Percentiles rank a stretch among this genome's conserved stretches.
phyloP scores from a whole-genome alignment of 2,113 vertebrate species.

The Antigone vipio region DNA sequence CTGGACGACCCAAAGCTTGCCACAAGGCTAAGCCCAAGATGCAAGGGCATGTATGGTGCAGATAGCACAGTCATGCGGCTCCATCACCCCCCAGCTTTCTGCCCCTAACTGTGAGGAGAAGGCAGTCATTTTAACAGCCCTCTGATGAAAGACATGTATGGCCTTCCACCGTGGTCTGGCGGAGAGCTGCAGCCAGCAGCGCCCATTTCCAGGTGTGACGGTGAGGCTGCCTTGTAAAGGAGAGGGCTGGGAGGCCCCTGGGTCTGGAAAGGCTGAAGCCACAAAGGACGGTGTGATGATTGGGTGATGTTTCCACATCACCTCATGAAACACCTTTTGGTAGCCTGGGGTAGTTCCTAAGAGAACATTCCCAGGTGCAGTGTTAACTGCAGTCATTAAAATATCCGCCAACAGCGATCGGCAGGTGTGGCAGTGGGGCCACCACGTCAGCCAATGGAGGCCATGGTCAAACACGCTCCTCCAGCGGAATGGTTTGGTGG shows the following conservation, averaged over 20 bases:
- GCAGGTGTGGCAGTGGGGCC: neutral
- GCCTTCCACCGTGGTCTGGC: fast-evolving
- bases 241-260: neutral
- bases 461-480: fast-evolving
- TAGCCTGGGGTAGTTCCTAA: conserved; percentile 36
- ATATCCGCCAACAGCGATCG: neutral
- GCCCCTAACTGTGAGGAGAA: neutral
- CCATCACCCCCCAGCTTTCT: neutral
- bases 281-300: neutral
- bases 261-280: neutral
- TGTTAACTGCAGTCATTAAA: neutral
- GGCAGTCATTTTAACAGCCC: neutral
- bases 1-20: neutral
- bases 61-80: fast-evolving
- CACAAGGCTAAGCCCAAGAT: neutral
- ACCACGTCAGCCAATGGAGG: neutral
- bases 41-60: neutral
- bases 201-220: neutral
- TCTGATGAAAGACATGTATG: neutral
- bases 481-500: neutral
- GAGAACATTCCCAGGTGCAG: neutral
- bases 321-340: conserved; percentile 25
- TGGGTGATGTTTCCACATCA: neutral
- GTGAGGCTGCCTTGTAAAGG: neutral
- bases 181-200: neutral